Conservation (phyloP, 2,113 vertebrate species). For the Choloepus hoffmanni region DNA sequence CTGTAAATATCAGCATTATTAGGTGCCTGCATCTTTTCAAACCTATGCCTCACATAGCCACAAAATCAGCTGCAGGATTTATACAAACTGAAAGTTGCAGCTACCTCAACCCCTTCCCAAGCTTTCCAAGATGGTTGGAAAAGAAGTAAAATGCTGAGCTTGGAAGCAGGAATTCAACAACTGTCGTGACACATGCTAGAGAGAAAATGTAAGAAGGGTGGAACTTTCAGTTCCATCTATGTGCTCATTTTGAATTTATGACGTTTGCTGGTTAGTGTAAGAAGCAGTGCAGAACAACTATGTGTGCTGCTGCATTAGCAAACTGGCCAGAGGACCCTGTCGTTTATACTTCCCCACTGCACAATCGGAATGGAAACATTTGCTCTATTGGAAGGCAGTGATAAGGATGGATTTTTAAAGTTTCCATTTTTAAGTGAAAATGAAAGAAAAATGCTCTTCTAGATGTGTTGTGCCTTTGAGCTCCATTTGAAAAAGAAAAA, state of each 20-base stretch:
- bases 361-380: constrained; percentile 83
- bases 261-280: neutral
- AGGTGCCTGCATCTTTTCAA: constrained; percentile 79
- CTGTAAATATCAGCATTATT: constrained; percentile 78
- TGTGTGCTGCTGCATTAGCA: constrained; percentile 31
- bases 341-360: constrained; percentile 71
- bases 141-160: neutral
- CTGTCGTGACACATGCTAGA: neutral
- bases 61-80: constrained; percentile 80
- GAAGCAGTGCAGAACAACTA: neutral
- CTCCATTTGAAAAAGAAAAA: constrained; percentile 84
- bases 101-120: neutral
- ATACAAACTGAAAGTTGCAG: constrained; percentile 80
- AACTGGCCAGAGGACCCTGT: constrained; percentile 32
- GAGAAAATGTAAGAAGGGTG: neutral
- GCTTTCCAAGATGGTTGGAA: neutral
- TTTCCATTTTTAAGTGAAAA: constrained; percentile 84
- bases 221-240: neutral
- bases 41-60: constrained; percentile 78
- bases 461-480: constrained; percentile 90
- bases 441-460: constrained; percentile 88
- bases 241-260: neutral
- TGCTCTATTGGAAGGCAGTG: constrained; percentile 81
- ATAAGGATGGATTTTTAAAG: constrained; percentile 85
- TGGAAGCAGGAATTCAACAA: neutral